These are phyloP conservation scores for Laticauda laticaudata DNA, from an alignment of 2,113 vertebrate species.

Conservation along the genomic window DNA sequence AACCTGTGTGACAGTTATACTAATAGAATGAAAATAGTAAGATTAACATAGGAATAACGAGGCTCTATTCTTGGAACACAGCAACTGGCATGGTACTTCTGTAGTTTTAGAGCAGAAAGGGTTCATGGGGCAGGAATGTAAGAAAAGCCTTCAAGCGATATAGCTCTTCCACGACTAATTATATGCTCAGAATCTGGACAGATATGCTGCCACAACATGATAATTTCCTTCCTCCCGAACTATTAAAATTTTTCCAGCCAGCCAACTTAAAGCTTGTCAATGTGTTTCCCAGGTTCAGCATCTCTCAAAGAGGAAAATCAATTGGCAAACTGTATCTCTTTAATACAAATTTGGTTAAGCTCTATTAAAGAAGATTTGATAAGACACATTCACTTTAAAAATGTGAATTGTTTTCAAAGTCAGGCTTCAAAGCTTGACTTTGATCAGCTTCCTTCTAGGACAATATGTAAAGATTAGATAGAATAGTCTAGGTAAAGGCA, in stretches of 20 bases:
- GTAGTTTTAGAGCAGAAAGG: background rate
- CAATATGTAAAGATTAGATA: constrained; percentile 17
- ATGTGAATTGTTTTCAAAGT: background rate
- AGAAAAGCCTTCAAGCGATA: constrained; percentile 1
- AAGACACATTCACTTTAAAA: background rate
- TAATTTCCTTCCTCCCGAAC: constrained; percentile 6
- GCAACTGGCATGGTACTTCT: background rate
- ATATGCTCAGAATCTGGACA: background rate
- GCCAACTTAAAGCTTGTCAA: background rate
- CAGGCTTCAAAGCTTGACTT: background rate
- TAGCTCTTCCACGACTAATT: background rate
- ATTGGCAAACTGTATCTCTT: background rate
- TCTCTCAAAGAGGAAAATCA: background rate
- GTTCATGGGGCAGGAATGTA: background rate
- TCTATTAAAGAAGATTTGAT: background rate
- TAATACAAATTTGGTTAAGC: constrained; percentile 13
- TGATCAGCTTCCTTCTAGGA: background rate
- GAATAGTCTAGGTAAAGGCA: background rate
- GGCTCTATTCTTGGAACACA: constrained; percentile 8
- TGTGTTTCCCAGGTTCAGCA: background rate
- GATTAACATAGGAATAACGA: constrained; percentile 64
- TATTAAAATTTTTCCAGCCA: constrained; percentile 1
- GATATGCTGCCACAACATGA: background rate
- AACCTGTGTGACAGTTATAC: constrained; percentile 32
- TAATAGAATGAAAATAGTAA: constrained; percentile 59